These are phyloP conservation scores for Scaptomyza flava DNA, from an alignment of 2,888 invertebrate genomes.

Conservation along the genomic window DNA sequence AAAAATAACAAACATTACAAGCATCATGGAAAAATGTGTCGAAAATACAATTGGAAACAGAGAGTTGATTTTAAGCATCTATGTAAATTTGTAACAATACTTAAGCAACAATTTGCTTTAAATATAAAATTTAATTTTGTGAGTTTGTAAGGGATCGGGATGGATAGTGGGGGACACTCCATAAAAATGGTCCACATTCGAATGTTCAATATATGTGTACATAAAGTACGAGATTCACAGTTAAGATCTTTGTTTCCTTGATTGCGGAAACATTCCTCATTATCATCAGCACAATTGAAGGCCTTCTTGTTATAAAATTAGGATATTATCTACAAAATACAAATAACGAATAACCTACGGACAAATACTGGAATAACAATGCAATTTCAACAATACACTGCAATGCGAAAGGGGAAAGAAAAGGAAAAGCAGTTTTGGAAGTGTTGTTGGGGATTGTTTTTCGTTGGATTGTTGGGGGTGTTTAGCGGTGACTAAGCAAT, in stretches of 20 bases:
- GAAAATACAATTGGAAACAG: not conserved
- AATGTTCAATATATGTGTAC: slow-evolving; percentile 16
- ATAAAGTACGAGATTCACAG: slow-evolving; percentile 44
- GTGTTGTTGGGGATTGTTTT: not conserved
- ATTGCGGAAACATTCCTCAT: slow-evolving; percentile 12
- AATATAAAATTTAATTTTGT: slow-evolving; percentile 6
- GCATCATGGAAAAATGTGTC: not conserved
- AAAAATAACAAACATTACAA: slow-evolving; percentile 1
- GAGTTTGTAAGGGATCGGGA: not conserved
- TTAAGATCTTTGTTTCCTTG: slow-evolving; percentile 9
- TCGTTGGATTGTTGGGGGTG: not conserved
- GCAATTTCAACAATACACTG: slow-evolving; percentile 28
- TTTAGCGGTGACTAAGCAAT: slow-evolving; percentile 22
- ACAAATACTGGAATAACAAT: slow-evolving; percentile 40
- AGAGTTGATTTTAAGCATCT: slow-evolving; percentile 19
- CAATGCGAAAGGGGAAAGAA: not conserved
- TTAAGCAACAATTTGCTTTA: slow-evolving; percentile 32
- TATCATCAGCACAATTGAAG: slow-evolving; percentile 49
- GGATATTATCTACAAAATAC: slow-evolving; percentile 26
- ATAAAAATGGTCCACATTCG: slow-evolving; percentile 38
- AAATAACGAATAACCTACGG: slow-evolving; percentile 28
- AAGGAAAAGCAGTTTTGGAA: not conserved
- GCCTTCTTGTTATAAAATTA: slow-evolving; percentile 38
- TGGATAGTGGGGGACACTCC: not conserved
- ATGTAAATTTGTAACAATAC: slow-evolving; percentile 10